Percentiles rank a stretch among this genome's conserved stretches.
Conservation (phyloP, 2,797 vertebrate species). For the Dendrocincla tyrannina region DNA sequence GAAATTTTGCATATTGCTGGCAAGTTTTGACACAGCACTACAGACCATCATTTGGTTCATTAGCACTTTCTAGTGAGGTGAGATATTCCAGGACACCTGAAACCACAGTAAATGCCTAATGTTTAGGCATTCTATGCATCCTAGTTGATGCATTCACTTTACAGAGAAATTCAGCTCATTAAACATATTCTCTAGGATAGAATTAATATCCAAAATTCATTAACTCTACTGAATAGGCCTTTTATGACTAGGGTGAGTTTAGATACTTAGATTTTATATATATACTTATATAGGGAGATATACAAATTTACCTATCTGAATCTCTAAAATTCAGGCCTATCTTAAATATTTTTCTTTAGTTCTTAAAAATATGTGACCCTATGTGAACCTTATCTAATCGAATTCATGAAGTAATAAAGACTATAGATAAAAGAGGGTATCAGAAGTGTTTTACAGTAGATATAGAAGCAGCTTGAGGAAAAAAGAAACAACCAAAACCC, state of each 20-base stretch:
- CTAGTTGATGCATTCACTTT: not conserved
- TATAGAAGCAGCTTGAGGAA: not conserved
- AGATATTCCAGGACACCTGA: not conserved
- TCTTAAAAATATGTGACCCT: not conserved
- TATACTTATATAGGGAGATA: not conserved
- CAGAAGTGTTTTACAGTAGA: not conserved
- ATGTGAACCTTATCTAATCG: not conserved
- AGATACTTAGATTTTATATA: not conserved
- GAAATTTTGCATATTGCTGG: not conserved
- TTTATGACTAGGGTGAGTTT: not conserved
- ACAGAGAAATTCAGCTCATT: not conserved
- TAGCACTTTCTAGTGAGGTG: not conserved
- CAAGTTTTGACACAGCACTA: not conserved
- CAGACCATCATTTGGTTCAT: not conserved
- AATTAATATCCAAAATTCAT: not conserved
- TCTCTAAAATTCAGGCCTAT: not conserved
- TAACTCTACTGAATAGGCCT: not conserved
- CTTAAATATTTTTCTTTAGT: not conserved
- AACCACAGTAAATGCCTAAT: not conserved
- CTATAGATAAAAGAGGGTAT: not conserved
- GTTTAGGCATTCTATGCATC: not conserved
- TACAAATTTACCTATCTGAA: not conserved
- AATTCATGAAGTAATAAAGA: not conserved
- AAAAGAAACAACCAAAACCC: not conserved
- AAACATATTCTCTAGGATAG: not conserved